These are phyloP conservation scores for Acanthis flammea DNA, from an alignment of 2,797 vertebrate species.

Conservation along the genomic window DNA sequence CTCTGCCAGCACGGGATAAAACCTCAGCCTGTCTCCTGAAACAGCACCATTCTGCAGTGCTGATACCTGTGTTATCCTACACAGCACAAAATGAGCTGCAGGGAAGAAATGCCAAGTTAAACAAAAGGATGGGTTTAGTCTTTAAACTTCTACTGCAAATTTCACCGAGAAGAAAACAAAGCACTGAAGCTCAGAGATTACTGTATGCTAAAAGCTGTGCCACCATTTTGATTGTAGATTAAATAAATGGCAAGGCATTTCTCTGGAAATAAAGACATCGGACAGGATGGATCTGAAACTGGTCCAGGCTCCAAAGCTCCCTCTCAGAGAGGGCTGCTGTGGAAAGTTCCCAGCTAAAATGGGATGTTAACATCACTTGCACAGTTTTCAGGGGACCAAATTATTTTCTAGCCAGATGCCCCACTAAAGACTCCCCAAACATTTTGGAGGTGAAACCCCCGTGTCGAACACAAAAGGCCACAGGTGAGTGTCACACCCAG, in stretches of 20 bases:
- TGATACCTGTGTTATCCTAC: slow-evolving; percentile 23
- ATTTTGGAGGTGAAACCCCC: not conserved
- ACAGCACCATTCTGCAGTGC: not conserved
- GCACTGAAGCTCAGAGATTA: not conserved
- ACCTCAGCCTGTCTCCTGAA: not conserved
- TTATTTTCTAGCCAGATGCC: not conserved
- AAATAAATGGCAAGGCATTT: not conserved
- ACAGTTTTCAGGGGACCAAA: not conserved
- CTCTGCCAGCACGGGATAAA: slow-evolving; percentile 42
- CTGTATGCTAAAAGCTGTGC: not conserved
- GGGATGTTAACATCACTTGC: not conserved
- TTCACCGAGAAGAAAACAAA: not conserved
- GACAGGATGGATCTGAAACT: not conserved
- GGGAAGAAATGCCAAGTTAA: slow-evolving; percentile 19
- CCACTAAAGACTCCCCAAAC: not conserved
- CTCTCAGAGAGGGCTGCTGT: not conserved
- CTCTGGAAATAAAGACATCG: not conserved
- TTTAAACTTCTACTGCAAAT: not conserved
- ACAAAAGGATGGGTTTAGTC: not conserved
- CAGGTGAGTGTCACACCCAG: rapidly evolving
- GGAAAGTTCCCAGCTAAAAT: not conserved
- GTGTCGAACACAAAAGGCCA: not conserved
- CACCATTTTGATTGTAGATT: not conserved
- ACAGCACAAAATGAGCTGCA: not conserved
- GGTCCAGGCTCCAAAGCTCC: not conserved